Percentiles rank a stretch among this genome's conserved stretches.
These are phyloP conservation scores for Zonitis immaculata DNA, from an alignment of 2,888 invertebrate species.

Conservation along the genomic window DNA sequence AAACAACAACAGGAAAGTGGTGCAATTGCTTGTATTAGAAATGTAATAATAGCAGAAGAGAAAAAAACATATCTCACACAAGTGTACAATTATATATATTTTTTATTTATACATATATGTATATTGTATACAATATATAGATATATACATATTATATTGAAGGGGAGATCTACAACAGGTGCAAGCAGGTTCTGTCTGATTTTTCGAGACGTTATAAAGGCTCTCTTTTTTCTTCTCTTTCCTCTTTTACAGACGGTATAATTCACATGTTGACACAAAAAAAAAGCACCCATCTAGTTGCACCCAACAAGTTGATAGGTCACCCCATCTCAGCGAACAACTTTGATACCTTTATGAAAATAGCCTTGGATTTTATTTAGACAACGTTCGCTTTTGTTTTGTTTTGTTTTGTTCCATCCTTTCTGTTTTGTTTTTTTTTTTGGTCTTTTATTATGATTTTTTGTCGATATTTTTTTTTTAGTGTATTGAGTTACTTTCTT, in stretches of 20 bases:
- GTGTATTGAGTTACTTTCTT: constrained; percentile 17
- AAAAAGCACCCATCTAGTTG: constrained; percentile 32
- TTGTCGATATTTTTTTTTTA: background rate
- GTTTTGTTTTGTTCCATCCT: no score
- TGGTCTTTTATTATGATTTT: background rate
- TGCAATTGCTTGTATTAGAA: background rate
- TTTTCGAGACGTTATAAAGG: constrained; percentile 18
- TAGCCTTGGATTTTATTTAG: constrained; percentile 4
- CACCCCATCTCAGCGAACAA: constrained; percentile 22
- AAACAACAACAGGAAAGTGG: background rate
- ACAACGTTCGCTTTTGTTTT: constrained; percentile 16
- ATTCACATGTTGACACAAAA: constrained; percentile 42
- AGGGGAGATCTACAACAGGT: constrained; percentile 42
- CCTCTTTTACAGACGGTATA: constrained; percentile 38
- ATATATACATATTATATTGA: constrained; percentile 3
- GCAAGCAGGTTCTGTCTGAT: constrained; percentile 31
- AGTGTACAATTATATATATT: background rate
- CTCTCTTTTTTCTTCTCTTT: constrained; percentile 41
- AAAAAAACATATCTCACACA: background rate
- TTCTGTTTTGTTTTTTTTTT: constrained; percentile 18
- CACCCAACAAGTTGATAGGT: constrained; percentile 35
- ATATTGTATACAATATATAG: no score
- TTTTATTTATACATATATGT: no score
- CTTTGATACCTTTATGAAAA: constrained; percentile 7
- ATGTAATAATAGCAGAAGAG: background rate